Evolutionary conservation across 2,113 vertebrate genomes (phyloP), one percentile per base, ranked within the genome.

Genomic region (Fregetta grallaria): DNA sequence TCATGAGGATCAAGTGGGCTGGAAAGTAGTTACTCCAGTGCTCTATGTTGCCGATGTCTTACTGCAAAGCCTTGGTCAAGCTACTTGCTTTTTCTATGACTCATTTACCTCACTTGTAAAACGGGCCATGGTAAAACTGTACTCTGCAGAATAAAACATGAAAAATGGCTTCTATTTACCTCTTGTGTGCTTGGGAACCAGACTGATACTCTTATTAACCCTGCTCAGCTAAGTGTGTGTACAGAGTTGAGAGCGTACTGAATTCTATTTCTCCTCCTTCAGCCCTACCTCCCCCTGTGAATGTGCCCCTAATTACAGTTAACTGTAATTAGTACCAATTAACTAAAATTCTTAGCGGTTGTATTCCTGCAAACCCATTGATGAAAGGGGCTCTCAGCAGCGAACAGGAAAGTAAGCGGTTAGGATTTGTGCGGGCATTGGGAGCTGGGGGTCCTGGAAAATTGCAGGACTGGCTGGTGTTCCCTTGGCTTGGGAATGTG

Each of bases 131-230:
- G 87, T 92, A 59, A 90, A 95, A 94, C 50, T 94, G 86, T 91
- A 56, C 63, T 80, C 74, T 77, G 81, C 84, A 86, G 87, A 92
- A 78, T 95, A 91, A 95, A 94, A 95, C 77, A 89, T 96, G 95
- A 97, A 97, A 97, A 97, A 97, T 96, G 89, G 94, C 78, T 90
- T 95, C 93, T 96, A 96, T 95, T 96, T 97, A 95, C 63, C 67
- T 89, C 78, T 38, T 7, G 14, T 88, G 91, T 91, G 87, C 87
- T 92, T 12, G 18, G 71, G 66, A 94, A 47, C 88, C 77, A 90
- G 58, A 25, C 84, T 91, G 92, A 95, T 95, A 67, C 95, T 96
- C 91, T 90, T 94, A 95, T 94, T 97, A 97, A 95, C 86, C 89
- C 94, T 91, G 91, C 78, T 90, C 91, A 97, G 80, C 89, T 96